Percentiles rank a stretch among this genome's conserved stretches.
phyloP scores from a whole-genome alignment of 2,113 vertebrate genomes.

The Callopanchax toddi region DNA sequence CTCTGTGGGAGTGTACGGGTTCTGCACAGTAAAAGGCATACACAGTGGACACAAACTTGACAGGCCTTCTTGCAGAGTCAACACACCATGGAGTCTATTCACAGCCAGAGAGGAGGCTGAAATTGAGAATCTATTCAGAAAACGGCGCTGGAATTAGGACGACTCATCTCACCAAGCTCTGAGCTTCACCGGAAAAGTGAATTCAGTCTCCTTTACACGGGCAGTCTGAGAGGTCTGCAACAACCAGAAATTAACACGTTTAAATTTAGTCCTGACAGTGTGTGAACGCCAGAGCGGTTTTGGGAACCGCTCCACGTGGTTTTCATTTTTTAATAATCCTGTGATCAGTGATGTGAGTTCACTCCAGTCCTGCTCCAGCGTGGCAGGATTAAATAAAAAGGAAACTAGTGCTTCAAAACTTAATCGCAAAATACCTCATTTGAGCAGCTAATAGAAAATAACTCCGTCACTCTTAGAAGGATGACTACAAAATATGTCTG shows the following conservation, averaged over 20 bases:
- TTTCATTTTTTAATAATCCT: background rate
- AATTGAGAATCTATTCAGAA: conserved; percentile 51
- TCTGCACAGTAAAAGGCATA: conserved; percentile 42
- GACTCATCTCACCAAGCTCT: background rate
- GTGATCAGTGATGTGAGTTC: no score
- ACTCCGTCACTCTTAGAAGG: background rate
- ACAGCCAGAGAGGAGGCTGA: conserved; percentile 31
- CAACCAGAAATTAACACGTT: background rate
- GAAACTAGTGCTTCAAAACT: background rate
- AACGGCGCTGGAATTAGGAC: conserved; percentile 12
- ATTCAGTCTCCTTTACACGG: no score
- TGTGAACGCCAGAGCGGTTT: no score
- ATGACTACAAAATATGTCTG: background rate
- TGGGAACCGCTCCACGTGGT: background rate
- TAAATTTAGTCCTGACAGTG: background rate
- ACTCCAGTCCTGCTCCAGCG: background rate
- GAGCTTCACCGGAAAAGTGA: background rate
- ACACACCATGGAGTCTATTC: conserved; percentile 54
- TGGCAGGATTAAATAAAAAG: background rate
- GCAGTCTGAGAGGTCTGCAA: background rate
- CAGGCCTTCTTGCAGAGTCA: conserved; percentile 52
- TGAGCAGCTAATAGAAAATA: background rate
- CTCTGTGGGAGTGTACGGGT: background rate
- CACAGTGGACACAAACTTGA: conserved; percentile 46
- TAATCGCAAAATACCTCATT: background rate